Evolutionary conservation across 2,797 vertebrate species (phyloP).

Genomic region (Perodicticus potto): DNA sequence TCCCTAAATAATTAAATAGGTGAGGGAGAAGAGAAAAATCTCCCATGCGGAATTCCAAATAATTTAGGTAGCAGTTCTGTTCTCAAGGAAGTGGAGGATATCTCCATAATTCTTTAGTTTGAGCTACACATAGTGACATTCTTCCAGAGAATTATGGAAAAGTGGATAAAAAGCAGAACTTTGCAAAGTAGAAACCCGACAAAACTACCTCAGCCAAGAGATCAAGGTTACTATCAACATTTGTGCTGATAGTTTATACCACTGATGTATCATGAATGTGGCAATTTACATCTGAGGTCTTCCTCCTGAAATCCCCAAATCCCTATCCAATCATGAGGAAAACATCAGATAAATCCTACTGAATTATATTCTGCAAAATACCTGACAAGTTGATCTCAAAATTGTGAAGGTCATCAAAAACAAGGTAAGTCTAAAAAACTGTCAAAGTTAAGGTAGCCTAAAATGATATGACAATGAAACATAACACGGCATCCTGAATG

Average conservation of each 20-base stretch:
- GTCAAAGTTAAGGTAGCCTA: not conserved
- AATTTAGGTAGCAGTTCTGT: not conserved
- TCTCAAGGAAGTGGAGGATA: not conserved
- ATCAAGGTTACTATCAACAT: not conserved
- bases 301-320: not conserved
- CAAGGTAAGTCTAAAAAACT: not conserved
- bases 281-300: not conserved
- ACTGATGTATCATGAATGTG: not conserved
- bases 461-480: not conserved
- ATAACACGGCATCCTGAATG: not conserved
- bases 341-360: not conserved
- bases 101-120: not conserved
- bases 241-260: not conserved
- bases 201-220: not conserved
- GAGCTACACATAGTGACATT: too few relatives aligned
- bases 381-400: not conserved
- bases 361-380: not conserved
- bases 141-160: not conserved
- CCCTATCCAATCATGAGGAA: not conserved
- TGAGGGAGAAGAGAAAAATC: not conserved
- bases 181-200: not conserved
- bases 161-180: not conserved
- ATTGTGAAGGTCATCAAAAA: not conserved
- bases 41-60: not conserved
- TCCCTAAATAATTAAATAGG: not conserved